Evolutionary conservation across 2,113 vertebrate genomes (phyloP).

Genomic region (Mesocricetus auratus): DNA sequence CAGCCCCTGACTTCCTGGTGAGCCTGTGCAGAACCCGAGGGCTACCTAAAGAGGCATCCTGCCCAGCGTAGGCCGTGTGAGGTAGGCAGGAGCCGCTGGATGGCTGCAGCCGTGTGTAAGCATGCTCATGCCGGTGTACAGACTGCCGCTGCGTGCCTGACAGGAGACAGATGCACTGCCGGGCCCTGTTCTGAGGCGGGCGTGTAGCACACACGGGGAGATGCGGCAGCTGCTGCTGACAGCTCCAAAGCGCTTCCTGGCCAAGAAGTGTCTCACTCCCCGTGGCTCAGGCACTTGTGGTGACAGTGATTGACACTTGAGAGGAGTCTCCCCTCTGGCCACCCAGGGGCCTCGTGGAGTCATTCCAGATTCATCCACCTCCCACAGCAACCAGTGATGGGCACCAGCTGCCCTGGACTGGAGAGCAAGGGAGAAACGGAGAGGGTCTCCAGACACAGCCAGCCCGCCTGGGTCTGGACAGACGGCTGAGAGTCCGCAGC

Average conservation of each 20-base stretch:
- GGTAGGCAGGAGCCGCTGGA: neutral
- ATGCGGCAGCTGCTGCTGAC: neutral
- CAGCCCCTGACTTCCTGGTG: neutral
- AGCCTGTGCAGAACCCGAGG: neutral
- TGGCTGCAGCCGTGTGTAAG: neutral
- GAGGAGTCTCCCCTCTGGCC: neutral
- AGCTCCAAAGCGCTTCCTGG: neutral
- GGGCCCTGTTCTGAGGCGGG: neutral
- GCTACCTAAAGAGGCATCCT: neutral
- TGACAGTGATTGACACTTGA: conserved; percentile 53
- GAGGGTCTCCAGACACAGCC: neutral
- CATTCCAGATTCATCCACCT: neutral
- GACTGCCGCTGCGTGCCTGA: neutral
- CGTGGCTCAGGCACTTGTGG: neutral
- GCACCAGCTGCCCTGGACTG: neutral
- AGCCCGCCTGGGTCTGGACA: neutral
- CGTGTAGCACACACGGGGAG: accelerated
- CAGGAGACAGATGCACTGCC: conserved; percentile 34
- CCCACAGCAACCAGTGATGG: neutral
- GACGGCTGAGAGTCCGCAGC: neutral
- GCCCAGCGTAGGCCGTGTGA: neutral
- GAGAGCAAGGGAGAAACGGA: too few species aligned
- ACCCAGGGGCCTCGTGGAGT: neutral
- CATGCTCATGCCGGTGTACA: neutral
- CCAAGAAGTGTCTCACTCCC: neutral